Base-by-base conservation (phyloP, 2,888 invertebrate species). In the Drosophila subquinaria region DNA sequence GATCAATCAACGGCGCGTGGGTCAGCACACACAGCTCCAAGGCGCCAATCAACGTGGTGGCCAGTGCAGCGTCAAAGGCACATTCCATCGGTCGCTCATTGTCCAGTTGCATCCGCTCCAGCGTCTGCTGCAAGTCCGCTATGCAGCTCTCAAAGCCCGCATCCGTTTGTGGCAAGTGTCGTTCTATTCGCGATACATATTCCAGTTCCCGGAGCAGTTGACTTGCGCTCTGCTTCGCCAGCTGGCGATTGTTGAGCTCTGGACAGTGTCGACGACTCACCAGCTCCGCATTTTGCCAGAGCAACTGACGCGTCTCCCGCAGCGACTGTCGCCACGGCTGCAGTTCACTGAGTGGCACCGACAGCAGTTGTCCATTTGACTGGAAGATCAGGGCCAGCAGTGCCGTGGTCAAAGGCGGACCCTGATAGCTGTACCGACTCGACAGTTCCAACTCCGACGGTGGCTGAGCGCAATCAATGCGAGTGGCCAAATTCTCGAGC, bases 1-100 rank as follows among this genome's bases (percentile, higher is more conserved):
- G 97, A 93, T 98, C 98, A 5, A 98, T 95, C 0, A 95, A 92
- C 17, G 95, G 96, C 11, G 96, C 93, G 90, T 95, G 94, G 0
- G 95, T 94, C 88, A 95, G 94, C 4, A 96, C 90, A 76, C 94
- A 93, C 0, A 94, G 90, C 81, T 95, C 94, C 0, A 95, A 76
- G 20, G 94, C 91, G 76, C 95, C 95, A 4, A 91, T 78, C 6
- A 93, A 67, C 3, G 89, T 79, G 33, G 90, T 81, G 0, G 91
- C 64, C 5, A 92, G 35, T 0, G 91, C 84, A 0, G 82, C 66
- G 23, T 88, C 71, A 20, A 85, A 84, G 27, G 13, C 43, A 1
- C 13, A 9, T 1, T 0, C 23, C 27, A 84, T 38, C 72, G 83
- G 65, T 13, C 27, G 23, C 4, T 40, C 38, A 0, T 56, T 47